phyloP scores from a whole-genome alignment of 2,797 vertebrate species.

The Moxostoma hubbsi region DNA sequence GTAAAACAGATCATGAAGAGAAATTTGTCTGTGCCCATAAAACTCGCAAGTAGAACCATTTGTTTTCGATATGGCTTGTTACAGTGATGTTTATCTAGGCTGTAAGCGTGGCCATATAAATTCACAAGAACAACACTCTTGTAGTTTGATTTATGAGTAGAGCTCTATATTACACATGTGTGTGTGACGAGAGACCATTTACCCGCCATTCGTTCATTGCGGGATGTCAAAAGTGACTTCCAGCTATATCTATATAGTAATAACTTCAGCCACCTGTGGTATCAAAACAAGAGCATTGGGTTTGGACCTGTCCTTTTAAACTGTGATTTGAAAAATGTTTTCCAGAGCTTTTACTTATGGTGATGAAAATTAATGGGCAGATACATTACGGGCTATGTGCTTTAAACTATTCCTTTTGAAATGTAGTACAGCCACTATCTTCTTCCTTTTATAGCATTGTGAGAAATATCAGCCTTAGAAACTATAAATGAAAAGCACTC shows the following conservation, averaged over 20 bases:
- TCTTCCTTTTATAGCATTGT: constrained; percentile 22
- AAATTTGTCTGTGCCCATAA: constrained; percentile 45
- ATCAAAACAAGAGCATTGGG: constrained; percentile 20
- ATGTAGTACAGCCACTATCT: constrained; percentile 10
- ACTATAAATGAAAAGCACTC: constrained; percentile 28
- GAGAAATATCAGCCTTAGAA: constrained; percentile 24
- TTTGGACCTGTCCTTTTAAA: constrained; percentile 17
- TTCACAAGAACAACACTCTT: constrained; percentile 50
- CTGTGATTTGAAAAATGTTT: constrained; percentile 20
- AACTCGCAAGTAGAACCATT: constrained; percentile 35
- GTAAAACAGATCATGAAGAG: constrained; percentile 30
- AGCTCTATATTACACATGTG: constrained; percentile 37
- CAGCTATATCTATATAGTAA: constrained; percentile 48
- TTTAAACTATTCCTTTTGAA: constrained; percentile 31
- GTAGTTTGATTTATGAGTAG: constrained; percentile 58
- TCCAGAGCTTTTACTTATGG: neutral
- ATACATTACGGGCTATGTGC: neutral
- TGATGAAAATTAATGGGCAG: constrained; percentile 27
- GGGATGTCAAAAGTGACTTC: constrained; percentile 46
- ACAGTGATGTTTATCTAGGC: constrained; percentile 53
- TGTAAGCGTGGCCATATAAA: constrained; percentile 36
- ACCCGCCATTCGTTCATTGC: constrained; percentile 27
- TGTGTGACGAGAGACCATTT: constrained; percentile 44
- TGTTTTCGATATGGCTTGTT: constrained; percentile 48
- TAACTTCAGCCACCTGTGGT: constrained; percentile 33